Evolutionary conservation across 2,888 invertebrate genomes (phyloP).

Genomic region (Eupeodes luniger): DNA sequence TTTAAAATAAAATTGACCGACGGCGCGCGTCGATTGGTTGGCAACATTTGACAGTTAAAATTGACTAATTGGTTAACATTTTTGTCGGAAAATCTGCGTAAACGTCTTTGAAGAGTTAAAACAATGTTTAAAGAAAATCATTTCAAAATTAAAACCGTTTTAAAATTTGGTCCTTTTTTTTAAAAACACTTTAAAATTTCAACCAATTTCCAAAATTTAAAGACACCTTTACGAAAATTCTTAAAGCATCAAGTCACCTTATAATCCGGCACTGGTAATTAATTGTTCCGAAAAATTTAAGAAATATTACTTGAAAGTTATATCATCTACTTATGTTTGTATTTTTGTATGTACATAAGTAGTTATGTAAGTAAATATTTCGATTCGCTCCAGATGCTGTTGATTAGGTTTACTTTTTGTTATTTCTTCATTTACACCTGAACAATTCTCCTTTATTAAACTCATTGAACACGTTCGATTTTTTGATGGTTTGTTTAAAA

Average conservation of each 20-base stretch:
- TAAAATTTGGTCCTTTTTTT: too few species aligned
- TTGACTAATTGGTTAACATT: too few species aligned
- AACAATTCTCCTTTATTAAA: neutral
- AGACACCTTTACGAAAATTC: too few species aligned
- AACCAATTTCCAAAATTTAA: too few species aligned
- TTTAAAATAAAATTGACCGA: too few species aligned
- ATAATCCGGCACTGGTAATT: neutral
- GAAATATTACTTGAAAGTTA: neutral
- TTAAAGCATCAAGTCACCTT: neutral
- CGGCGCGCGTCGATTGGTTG: too few species aligned
- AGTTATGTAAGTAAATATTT: neutral
- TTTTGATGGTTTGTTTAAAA: neutral
- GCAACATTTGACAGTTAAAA: too few species aligned
- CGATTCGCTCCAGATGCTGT: slow-evolving; percentile 19
- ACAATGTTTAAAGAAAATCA: too few species aligned
- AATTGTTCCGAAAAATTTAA: neutral
- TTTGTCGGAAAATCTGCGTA: too few species aligned
- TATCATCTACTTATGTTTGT: neutral
- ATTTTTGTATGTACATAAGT: neutral
- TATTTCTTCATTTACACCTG: slow-evolving; percentile 1
- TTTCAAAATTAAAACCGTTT: too few species aligned
- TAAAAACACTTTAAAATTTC: too few species aligned
- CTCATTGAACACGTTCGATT: slow-evolving; percentile 24
- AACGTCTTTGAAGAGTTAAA: too few species aligned
- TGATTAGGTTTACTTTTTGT: neutral